Percentiles rank a stretch among this genome's conserved stretches.
phyloP scores from a whole-genome alignment of 2,113 vertebrate species.

The Cariama cristata region DNA sequence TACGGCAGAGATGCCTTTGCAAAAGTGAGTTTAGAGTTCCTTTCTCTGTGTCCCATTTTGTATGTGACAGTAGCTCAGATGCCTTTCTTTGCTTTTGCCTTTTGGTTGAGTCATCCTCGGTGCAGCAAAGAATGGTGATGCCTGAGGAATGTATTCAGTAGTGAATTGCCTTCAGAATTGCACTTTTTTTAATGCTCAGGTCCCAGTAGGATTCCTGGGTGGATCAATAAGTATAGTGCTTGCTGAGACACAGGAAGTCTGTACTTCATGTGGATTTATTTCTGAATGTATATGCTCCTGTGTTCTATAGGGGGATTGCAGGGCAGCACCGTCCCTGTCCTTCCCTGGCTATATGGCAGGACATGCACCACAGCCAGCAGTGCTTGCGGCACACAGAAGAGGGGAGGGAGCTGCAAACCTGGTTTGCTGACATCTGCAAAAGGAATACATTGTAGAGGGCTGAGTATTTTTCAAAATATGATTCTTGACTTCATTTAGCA shows the following conservation, averaged over 20 bases:
- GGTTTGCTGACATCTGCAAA: not conserved
- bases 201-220: not conserved
- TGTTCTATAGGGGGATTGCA: not conserved
- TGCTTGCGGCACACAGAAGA: fast-evolving
- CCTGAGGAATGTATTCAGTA: not conserved
- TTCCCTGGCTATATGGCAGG: not conserved
- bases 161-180: not conserved
- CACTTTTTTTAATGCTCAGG: fast-evolving
- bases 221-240: not conserved
- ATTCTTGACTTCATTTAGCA: not conserved
- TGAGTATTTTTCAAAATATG: not conserved
- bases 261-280: not conserved
- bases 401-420: not conserved
- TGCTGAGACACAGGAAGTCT: not conserved
- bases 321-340: not conserved
- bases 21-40: constrained; percentile 79
- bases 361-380: not conserved
- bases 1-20: constrained; percentile 94
- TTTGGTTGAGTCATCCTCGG: not conserved
- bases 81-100: not conserved
- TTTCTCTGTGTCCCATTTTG: no score
- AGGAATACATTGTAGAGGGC: not conserved
- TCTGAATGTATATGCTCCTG: fast-evolving
- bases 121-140: fast-evolving
- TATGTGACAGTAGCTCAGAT: fast-evolving